A percentile compares a stretch with the other conserved stretches of the same genome.
Conservation (phyloP, 2,797 vertebrate species). For the Tympanoctomys barrerae region DNA sequence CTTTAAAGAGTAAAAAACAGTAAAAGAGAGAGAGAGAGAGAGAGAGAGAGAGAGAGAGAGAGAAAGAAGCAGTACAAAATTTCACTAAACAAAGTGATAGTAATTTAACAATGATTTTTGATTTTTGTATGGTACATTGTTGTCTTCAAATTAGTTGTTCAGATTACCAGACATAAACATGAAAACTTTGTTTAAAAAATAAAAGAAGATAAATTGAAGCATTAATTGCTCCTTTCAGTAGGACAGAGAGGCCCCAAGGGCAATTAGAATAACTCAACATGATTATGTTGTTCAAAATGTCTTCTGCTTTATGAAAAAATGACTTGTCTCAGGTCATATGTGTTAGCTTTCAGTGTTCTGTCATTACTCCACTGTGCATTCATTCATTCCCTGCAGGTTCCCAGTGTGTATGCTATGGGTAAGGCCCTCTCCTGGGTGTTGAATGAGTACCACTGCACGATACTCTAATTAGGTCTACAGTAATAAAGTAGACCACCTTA, state of each 20-base stretch:
- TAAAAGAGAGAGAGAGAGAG: too few species aligned
- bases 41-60: too few species aligned
- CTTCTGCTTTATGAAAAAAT: background rate
- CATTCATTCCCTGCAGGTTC: background rate
- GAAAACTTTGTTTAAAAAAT: too few species aligned
- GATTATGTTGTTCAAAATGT: background rate
- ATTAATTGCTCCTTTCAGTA: background rate
- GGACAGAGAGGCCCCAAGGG: background rate
- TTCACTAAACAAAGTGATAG: too few species aligned
- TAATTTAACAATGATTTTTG: too few species aligned
- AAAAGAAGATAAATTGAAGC: too few species aligned
- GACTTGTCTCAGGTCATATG: background rate
- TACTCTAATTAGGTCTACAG: background rate
- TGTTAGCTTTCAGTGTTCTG: background rate
- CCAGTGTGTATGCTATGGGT: background rate
- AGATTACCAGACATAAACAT: too few species aligned
- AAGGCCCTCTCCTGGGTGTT: background rate
- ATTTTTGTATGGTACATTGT: too few species aligned
- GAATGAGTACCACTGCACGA: background rate
- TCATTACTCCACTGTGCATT: background rate
- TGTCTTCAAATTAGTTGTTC: too few species aligned
- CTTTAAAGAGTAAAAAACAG: too few species aligned
- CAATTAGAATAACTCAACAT: background rate
- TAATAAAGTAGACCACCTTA: background rate
- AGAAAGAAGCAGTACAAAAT: too few species aligned